Evolutionary conservation across 2,113 vertebrate genomes (phyloP), one percentile per base, ranked within the genome.

Genomic region (Stigmatopora argus): DNA sequence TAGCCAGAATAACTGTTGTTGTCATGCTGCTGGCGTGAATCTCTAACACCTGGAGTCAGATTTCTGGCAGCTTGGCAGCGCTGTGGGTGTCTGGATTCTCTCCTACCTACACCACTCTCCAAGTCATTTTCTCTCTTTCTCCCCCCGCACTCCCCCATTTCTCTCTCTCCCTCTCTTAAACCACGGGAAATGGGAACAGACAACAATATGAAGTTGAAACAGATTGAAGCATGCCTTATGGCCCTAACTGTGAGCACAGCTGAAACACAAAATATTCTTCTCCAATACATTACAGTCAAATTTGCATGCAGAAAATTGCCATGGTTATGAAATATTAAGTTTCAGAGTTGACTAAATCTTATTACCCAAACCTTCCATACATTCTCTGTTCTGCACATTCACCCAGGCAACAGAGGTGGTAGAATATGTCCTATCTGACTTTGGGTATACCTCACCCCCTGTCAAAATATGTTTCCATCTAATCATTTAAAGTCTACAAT

Each of bases 21-120:
- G 79, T 84, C 65, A 66, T 19, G 82, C 67, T 77, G 84, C 73
- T 78, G 71, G 71, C 55, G 78, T 86, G 81, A 85, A 85, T 86
- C 78, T 74, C 74, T 71, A 74, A 85, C 86, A 88, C 84, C 86
- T 86, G 86, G 75, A 85, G 77, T 65, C 71, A 67, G 78, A 74
- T 84, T 83, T 78, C 72, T 81, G 79, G 81, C 83, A 82, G 83
- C 48, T 45, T 78, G 71, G 68, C 66, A 75, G 60, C 71, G 65
- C 82, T 51, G 45, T 38, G 57, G 82, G 77, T 72, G 70, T 67
- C 75, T 66, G 67, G 45, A 85, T 83, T 75, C 72, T 47, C 59
- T 81, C 73, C 71, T 74, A 74, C 64, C 68, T 72, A 47, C 70
- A 31, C 26, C 67, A 63, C 62, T 69, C 55, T 26, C 52, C 66